A percentile compares a stretch with the other conserved stretches of the same genome.
Evolutionary conservation across 2,888 invertebrate species (phyloP).

Genomic region (Phymatocera aterrima): DNA sequence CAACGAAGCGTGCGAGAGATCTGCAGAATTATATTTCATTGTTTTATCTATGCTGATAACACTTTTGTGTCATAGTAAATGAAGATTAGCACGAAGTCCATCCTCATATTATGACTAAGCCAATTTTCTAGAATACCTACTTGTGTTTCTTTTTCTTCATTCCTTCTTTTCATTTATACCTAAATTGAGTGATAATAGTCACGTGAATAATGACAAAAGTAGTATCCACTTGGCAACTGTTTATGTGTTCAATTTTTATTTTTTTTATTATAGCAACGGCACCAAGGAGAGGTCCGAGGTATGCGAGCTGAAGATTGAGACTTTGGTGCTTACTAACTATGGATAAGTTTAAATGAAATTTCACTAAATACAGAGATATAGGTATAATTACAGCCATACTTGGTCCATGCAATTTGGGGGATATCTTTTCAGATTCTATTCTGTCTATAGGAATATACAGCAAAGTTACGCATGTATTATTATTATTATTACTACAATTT

Average conservation of each 20-base stretch:
- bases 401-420: slow-evolving; percentile 67
- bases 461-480: slow-evolving; percentile 65
- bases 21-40: neutral
- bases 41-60: slow-evolving; percentile 9
- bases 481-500: slow-evolving; percentile 69
- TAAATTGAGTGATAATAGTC: neutral
- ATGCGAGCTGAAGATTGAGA: slow-evolving; percentile 86
- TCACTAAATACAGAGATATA: slow-evolving; percentile 66
- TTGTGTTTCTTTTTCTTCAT: neutral
- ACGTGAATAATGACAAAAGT: neutral
- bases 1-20: too few relatives aligned
- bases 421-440: slow-evolving; percentile 67
- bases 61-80: neutral
- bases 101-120: neutral
- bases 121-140: neutral
- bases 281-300: slow-evolving; percentile 92
- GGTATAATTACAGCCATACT: slow-evolving; percentile 59
- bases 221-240: neutral
- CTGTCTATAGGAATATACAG: slow-evolving; percentile 69
- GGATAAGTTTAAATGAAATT: slow-evolving; percentile 70
- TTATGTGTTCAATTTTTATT: slow-evolving; percentile 50
- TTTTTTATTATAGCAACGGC: slow-evolving; percentile 80
- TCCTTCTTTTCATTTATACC: too few relatives aligned
- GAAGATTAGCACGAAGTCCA: slow-evolving; percentile 39
- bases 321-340: slow-evolving; percentile 65